Conservation (phyloP, 2,113 vertebrate genomes). For the Tursiops truncatus region DNA sequence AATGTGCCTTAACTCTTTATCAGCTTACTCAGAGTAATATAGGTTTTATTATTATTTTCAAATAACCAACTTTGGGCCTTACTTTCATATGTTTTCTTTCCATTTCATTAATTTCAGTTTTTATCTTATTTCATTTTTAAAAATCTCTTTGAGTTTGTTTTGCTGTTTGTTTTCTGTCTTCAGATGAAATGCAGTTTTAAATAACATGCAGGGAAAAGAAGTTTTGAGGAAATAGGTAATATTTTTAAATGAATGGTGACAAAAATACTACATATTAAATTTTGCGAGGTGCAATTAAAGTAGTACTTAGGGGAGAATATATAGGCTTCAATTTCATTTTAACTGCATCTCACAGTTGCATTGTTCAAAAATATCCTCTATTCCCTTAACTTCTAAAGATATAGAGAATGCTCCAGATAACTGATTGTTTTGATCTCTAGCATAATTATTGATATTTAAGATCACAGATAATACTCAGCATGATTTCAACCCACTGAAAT, state of each 20-base stretch:
- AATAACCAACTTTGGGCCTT: neutral
- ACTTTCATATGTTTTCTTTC: neutral
- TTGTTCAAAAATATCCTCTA: neutral
- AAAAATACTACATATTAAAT: neutral
- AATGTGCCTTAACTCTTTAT: neutral
- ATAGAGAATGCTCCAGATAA: neutral
- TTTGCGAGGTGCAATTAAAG: neutral
- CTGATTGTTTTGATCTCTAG: neutral
- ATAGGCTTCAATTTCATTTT: neutral
- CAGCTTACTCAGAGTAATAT: neutral
- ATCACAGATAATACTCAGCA: neutral
- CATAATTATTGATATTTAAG: neutral
- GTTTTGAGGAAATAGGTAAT: neutral
- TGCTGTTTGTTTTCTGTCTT: neutral
- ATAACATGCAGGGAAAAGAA: neutral
- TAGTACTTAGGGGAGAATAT: neutral
- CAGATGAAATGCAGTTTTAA: neutral
- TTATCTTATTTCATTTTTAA: neutral
- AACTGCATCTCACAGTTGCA: neutral
- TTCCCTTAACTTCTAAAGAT: slow-evolving; percentile 15
- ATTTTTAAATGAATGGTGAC: neutral
- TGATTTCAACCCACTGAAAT: neutral
- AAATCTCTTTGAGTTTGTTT: neutral
- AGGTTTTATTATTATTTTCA: neutral
- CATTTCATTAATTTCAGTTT: neutral